Conservation (phyloP, 2,113 vertebrate genomes). For the Petroica traversi region DNA sequence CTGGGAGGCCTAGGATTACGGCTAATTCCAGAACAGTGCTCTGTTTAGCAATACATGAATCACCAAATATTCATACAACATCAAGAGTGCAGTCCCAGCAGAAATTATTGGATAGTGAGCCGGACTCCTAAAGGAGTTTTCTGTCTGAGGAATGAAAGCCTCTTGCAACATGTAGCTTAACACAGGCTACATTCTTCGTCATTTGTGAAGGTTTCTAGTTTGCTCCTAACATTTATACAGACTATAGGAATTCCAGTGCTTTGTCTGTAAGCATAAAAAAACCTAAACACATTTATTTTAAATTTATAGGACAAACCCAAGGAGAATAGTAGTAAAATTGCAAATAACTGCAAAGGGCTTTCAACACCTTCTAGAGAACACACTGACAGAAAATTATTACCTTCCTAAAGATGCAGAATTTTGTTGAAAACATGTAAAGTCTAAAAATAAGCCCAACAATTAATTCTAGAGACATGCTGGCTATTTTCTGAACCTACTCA, state of each 20-base stretch:
- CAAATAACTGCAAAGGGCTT: neutral
- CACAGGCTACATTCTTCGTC: neutral
- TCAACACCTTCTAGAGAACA: neutral
- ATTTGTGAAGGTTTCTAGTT: neutral
- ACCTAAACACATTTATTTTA: neutral
- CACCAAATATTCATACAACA: neutral
- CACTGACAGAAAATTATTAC: neutral
- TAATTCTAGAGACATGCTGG: neutral
- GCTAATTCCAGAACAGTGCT: neutral
- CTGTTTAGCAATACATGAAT: neutral
- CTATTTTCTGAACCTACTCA: neutral
- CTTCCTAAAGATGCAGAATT: neutral
- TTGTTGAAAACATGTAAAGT: neutral
- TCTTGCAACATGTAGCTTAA: neutral
- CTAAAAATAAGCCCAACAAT: neutral
- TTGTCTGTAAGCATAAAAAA: neutral
- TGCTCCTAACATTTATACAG: neutral
- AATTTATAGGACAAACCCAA: neutral
- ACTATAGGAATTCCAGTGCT: neutral
- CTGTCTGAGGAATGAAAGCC: neutral
- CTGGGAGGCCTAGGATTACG: neutral
- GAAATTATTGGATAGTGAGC: neutral
- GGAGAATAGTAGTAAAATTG: neutral
- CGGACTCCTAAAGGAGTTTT: neutral
- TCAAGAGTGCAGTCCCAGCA: neutral